phyloP scores from a whole-genome alignment of 2,888 invertebrate species.

The Euzetes globulus region DNA sequence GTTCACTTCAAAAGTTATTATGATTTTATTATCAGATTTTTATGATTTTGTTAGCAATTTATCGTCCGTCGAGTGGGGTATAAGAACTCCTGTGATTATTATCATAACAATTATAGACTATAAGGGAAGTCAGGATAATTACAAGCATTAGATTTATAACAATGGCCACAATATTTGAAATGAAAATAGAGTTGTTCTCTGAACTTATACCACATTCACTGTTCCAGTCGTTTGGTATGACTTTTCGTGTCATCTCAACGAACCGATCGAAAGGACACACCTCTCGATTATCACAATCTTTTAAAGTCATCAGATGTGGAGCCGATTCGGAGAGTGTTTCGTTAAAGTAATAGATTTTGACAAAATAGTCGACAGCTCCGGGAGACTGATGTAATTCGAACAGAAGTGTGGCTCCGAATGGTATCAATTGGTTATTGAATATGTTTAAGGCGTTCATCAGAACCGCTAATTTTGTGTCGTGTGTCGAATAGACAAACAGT shows the following conservation, averaged over 20 bases:
- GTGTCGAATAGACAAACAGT: slow-evolving; percentile 32
- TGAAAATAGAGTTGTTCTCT: background rate
- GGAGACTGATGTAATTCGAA: slow-evolving; percentile 29
- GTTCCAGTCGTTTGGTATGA: slow-evolving; percentile 25
- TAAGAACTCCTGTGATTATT: background rate
- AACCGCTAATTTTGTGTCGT: slow-evolving; percentile 27
- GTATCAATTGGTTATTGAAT: slow-evolving; percentile 24
- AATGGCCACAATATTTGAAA: background rate
- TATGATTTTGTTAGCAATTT: background rate
- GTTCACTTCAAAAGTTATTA: too few relatives aligned
- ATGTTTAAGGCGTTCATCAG: slow-evolving; percentile 27
- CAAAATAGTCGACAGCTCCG: slow-evolving; percentile 3
- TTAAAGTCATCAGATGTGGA: slow-evolving; percentile 12
- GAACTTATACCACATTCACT: background rate
- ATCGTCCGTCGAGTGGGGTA: background rate
- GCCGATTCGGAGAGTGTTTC: slow-evolving; percentile 13
- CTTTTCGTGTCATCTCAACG: background rate
- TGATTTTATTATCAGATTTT: too few relatives aligned
- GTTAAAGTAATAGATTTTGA: slow-evolving; percentile 34
- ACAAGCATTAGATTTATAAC: background rate
- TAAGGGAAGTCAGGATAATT: background rate
- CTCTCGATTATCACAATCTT: slow-evolving; percentile 19
- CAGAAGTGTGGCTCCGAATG: slow-evolving; percentile 32
- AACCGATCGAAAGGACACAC: slow-evolving; percentile 17
- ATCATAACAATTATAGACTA: background rate